Evolutionary conservation across 2,888 invertebrate species (phyloP).

Genomic region (Syrphus vitripennis): DNA sequence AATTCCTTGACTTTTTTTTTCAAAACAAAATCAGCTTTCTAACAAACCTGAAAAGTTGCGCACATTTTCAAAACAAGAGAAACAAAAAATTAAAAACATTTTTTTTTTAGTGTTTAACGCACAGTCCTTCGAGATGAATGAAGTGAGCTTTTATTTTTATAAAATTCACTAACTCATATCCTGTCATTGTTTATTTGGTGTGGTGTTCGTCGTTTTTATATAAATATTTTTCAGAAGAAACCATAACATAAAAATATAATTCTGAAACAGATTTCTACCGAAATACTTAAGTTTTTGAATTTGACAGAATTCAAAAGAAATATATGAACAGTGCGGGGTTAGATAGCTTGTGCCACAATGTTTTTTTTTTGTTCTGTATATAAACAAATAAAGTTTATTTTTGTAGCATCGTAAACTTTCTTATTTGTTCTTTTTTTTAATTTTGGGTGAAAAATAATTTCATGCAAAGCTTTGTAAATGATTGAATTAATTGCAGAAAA

Average conservation of each 20-base stretch:
- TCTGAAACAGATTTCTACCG: slow-evolving; percentile 16
- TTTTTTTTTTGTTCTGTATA: too few relatives aligned
- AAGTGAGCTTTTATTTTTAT: slow-evolving; percentile 45
- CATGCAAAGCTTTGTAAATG: not conserved
- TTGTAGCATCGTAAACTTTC: slow-evolving; percentile 38
- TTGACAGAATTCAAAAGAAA: not conserved
- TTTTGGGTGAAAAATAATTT: not conserved
- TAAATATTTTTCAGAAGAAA: slow-evolving; percentile 22
- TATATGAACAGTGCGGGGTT: not conserved
- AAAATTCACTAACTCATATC: not conserved
- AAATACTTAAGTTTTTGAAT: not conserved
- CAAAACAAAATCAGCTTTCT: slow-evolving; percentile 23
- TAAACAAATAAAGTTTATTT: slow-evolving; percentile 63
- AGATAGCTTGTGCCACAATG: not conserved
- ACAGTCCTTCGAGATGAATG: slow-evolving; percentile 1
- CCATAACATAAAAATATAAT: slow-evolving; percentile 17
- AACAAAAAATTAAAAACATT: not conserved
- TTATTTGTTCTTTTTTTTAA: not conserved
- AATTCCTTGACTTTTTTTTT: not conserved
- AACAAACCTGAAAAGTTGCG: not conserved
- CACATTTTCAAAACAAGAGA: not conserved
- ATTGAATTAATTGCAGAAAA: too few relatives aligned
- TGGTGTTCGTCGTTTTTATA: not conserved
- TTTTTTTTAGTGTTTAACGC: not conserved
- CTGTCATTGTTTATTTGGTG: slow-evolving; percentile 31